phyloP scores from a whole-genome alignment of 2,888 invertebrate genomes.

The Melanchra persicariae region DNA sequence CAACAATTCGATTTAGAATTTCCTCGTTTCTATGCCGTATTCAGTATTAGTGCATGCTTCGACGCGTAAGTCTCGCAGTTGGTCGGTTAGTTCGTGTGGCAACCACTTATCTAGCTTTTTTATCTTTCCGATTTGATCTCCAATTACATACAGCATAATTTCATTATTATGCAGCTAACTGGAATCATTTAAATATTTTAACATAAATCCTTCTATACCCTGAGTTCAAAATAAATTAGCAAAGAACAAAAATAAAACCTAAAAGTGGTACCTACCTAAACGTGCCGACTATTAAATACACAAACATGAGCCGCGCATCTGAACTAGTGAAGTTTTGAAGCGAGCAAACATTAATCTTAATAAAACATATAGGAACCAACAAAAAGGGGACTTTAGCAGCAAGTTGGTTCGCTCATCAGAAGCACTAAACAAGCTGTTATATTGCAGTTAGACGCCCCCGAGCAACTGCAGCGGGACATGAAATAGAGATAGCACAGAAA shows the following conservation, averaged over 20 bases:
- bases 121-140: no score
- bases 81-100: no score
- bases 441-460: conserved; percentile 48
- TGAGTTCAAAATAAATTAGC: conserved; percentile 19
- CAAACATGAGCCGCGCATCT: conserved; percentile 3
- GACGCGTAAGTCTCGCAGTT: no score
- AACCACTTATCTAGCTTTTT: no score
- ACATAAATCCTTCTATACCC: neutral
- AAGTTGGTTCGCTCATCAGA: conserved; percentile 38
- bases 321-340: conserved; percentile 27
- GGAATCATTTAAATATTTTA: neutral
- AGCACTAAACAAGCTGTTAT: conserved; percentile 54
- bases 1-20: no score
- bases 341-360: conserved; percentile 37
- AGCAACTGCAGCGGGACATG: conserved; percentile 62
- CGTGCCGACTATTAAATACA: conserved; percentile 19
- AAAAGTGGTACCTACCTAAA: conserved; percentile 11
- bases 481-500: conserved; percentile 65
- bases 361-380: conserved; percentile 21
- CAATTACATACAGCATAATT: no score
- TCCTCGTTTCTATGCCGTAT: no score
- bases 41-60: no score
- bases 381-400: conserved; percentile 30
- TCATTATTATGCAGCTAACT: no score
- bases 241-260: conserved; percentile 29